phyloP scores from a whole-genome alignment of 2,888 invertebrate genomes.

The Tipula confusa region DNA sequence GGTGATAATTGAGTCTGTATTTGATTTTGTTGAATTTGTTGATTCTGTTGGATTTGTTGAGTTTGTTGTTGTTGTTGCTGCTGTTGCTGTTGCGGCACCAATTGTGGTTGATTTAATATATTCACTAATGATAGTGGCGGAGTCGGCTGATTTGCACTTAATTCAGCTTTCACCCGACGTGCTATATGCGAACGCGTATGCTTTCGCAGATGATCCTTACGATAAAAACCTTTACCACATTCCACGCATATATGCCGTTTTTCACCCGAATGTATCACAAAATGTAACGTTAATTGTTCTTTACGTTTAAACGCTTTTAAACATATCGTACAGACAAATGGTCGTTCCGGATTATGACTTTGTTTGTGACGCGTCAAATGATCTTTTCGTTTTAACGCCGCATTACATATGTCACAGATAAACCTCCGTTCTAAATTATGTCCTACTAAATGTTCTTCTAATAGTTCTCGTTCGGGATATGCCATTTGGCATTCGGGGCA shows the following conservation, averaged over 20 bases:
- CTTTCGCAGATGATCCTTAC: constrained; percentile 80
- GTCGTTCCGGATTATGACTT: constrained; percentile 82
- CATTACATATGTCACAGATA: constrained; percentile 85
- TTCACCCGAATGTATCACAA: constrained; percentile 85
- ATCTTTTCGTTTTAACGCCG: constrained; percentile 80
- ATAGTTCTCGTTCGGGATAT: constrained; percentile 74
- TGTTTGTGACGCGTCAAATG: constrained; percentile 83
- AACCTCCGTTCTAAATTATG: constrained; percentile 80
- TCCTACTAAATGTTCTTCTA: constrained; percentile 78
- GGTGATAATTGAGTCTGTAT: constrained; percentile 48
- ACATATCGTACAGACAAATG: constrained; percentile 81
- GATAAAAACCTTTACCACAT: constrained; percentile 83
- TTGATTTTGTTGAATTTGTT: constrained; percentile 41
- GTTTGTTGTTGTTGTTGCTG: constrained; percentile 37
- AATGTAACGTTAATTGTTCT: constrained; percentile 82
- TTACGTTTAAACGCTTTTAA: constrained; percentile 83
- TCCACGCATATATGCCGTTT: constrained; percentile 81
- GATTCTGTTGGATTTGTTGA: constrained; percentile 37
- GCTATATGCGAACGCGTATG: constrained; percentile 81
- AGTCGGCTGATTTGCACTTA: constrained; percentile 48
- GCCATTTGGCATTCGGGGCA: constrained; percentile 88
- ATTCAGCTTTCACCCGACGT: constrained; percentile 70
- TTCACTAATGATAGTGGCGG: not conserved
- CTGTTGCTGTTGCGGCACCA: constrained; percentile 35
- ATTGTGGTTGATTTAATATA: constrained; percentile 44